Base-by-base conservation (phyloP, 2,888 invertebrate genomes). In the Zonitis immaculata region DNA sequence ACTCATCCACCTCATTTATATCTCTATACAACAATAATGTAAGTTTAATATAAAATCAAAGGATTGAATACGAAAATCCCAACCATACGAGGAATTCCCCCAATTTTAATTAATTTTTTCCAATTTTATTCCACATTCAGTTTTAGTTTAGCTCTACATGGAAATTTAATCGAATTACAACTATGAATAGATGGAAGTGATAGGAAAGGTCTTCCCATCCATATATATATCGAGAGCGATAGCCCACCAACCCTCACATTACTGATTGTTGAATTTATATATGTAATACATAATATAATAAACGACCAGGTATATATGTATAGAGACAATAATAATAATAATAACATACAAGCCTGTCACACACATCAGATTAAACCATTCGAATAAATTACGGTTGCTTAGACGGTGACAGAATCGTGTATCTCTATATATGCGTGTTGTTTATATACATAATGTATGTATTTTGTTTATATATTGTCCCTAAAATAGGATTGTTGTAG, bases 321-420 rank as follows among this genome's bases (percentile, higher is more conserved):
- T 39, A 18, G 8, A 39, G 39, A 39, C 39, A 39, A 39, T 39
- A 39, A 39, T 39, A 39, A 39, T 14, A 35, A 16, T 14, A 35
- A 1, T n/a, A n/a, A n/a, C n/a, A 35, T 7, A 32, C 2, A 39
- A 20, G 39, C 20, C 39, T 39, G 39, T 39, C 39, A 39, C 39
- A 39, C 39, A 39, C 39, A 39, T 39, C 39, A 39, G 39, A 39
- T 39, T 39, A 39, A 39, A 39, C 39, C 39, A 39, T 39, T 39
- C 39, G 20, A 39, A 39, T 39, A 39, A 39, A 39, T 39, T 39
- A 39, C 20, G 20, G 39, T 39, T 20, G 39, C 20, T 39, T 39
- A 39, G 39, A 39, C 39, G 39, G 39, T 39, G 39, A 39, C 39
- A 18, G 39, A 9, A 39, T 20, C 11, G 39, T 39, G 20, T 14